Base-by-base conservation (phyloP, 2,888 invertebrate species). In the Aporophyla lueneburgensis region DNA sequence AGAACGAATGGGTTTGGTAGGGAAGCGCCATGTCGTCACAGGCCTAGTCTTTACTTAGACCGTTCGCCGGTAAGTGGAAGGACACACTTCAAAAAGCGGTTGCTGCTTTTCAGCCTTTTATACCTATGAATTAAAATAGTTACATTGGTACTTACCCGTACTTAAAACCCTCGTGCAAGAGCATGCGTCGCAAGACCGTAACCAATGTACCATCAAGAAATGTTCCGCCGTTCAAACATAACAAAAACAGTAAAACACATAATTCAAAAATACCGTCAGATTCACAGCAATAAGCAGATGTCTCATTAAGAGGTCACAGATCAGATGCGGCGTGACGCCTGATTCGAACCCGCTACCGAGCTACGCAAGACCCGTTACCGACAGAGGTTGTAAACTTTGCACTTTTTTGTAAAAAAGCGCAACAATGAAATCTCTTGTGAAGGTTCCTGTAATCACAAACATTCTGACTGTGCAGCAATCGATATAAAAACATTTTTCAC, bases 291-390 rank as follows among this genome's bases (percentile, higher is more conserved):
- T 86, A 85, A 88, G 86, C 90, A 89, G 90, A 91, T 91, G 88
- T 86, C 88, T 92, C 92, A 93, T 94, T 94, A 93, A 86, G 90
- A 89, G 94, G 94, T 94, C 94, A 92, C 91, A 92, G 94, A 93
- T 94, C 93, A 92, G 91, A 90, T 88, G 89, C 91, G 90, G 89
- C 92, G 91, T 93, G 93, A 93, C 93, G 92, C 86, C 88, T 88
- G 91, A 93, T 92, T 90, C 89, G 92, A 93, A 93, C 93, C 89
- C 87, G 93, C 94, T 93, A 92, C 95, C 87, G 93, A 87, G 91
- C 92, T 95, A 95, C 95, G 94, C 93, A 93, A 94, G 84, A 88
- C 89, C 91, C 91, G 92, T 92, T 92, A 91, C 68, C 72, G 81
- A 6, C 90, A 93, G 93, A 89, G 80, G 69, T 78, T 56, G 62